These are phyloP conservation scores for Rhagonycha fulva DNA, from an alignment of 2,888 invertebrate genomes.

Conservation along the genomic window DNA sequence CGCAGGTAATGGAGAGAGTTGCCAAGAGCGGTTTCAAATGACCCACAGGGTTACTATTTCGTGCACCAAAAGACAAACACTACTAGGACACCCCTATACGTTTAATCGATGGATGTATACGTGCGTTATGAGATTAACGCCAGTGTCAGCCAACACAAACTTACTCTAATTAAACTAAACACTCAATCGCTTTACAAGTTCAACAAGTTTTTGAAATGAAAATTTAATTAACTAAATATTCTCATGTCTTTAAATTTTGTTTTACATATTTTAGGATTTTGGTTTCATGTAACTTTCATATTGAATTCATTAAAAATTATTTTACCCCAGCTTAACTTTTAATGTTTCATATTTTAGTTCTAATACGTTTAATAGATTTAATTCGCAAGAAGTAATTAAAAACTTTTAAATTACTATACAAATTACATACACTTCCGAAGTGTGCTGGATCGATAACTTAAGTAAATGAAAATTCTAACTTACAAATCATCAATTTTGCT, in stretches of 20 bases:
- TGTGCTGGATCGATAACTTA: background rate
- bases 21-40: conserved; percentile 11
- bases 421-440: background rate
- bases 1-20: conserved; percentile 20
- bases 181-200: background rate
- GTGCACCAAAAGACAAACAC: conserved; percentile 1
- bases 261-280: background rate
- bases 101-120: conserved; percentile 11
- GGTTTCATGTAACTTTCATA: background rate
- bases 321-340: background rate
- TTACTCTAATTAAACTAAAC: conserved; percentile 10
- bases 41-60: conserved; percentile 7
- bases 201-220: background rate
- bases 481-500: background rate
- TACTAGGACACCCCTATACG: background rate
- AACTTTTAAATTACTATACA: background rate
- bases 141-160: conserved; percentile 7
- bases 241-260: background rate
- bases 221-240: background rate
- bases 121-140: conserved; percentile 9
- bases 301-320: background rate
- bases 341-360: background rate
- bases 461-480: background rate
- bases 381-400: background rate
- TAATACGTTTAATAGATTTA: background rate